A percentile compares a stretch with the other conserved stretches of the same genome.
phyloP scores from a whole-genome alignment of 2,888 invertebrate genomes.

The Tinea pellionella region DNA sequence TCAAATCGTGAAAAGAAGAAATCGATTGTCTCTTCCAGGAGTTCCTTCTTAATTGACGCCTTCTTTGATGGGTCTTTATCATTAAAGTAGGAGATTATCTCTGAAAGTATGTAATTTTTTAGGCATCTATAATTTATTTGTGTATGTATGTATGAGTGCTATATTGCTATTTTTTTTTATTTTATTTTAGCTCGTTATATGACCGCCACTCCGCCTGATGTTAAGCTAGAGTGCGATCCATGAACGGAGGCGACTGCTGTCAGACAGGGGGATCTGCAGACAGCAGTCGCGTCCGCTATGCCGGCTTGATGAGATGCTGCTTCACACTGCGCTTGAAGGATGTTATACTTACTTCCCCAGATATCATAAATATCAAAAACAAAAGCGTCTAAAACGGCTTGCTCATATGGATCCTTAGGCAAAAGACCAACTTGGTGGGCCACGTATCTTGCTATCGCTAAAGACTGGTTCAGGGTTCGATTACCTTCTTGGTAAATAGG shows the following conservation, averaged over 20 bases:
- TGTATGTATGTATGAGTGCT: no score
- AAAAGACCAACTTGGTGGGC: conserved; percentile 55
- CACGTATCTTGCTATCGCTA: conserved; percentile 65
- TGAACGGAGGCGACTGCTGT: no score
- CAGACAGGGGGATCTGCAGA: no score
- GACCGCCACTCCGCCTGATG: no score
- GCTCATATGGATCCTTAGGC: conserved; percentile 55
- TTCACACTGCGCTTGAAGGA: no score
- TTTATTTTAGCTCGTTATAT: no score
- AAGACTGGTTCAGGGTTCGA: conserved; percentile 36
- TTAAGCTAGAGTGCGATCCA: no score
- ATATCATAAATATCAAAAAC: conserved; percentile 58
- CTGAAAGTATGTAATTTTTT: conserved; percentile 27
- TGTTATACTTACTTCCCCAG: conserved; percentile 43
- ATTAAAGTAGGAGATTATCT: conserved; percentile 26
- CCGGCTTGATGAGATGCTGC: no score
- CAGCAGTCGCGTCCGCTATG: no score
- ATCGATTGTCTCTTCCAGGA: conserved; percentile 34
- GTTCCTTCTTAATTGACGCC: conserved; percentile 28
- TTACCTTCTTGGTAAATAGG: conserved; percentile 44
- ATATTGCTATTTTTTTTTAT: no score
- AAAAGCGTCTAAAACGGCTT: conserved; percentile 52
- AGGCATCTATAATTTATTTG: no score
- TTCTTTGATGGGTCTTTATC: conserved; percentile 32
- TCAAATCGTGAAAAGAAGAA: conserved; percentile 46